Evolutionary conservation across 2,888 invertebrate species (phyloP).

Genomic region (Heteromyza rotundicornis): DNA sequence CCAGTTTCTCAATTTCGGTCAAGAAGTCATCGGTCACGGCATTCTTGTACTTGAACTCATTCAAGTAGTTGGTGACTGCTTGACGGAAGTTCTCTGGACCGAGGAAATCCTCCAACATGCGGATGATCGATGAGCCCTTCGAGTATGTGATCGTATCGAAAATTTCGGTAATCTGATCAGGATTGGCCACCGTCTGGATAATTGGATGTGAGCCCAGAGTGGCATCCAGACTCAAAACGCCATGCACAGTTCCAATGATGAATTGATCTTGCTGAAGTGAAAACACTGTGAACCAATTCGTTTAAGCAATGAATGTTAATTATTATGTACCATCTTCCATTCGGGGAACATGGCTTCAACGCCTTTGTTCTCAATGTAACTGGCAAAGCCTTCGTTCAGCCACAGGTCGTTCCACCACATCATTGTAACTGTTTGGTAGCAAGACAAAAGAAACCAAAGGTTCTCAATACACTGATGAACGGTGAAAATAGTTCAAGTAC

Average conservation of each 20-base stretch:
- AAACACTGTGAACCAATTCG: background rate
- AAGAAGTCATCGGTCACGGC: constrained; percentile 83
- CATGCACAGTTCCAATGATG: constrained; percentile 73
- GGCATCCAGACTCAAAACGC: constrained; percentile 77
- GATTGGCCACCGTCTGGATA: constrained; percentile 81
- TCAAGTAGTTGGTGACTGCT: constrained; percentile 79
- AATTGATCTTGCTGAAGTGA: constrained; percentile 76
- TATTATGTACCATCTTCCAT: constrained; percentile 77
- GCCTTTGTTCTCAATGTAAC: constrained; percentile 87
- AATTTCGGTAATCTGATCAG: constrained; percentile 89
- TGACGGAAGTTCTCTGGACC: constrained; percentile 71
- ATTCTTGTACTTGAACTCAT: constrained; percentile 74
- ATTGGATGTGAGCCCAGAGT: constrained; percentile 89
- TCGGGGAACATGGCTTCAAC: constrained; percentile 73
- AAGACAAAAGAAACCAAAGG: background rate
- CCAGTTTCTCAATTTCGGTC: constrained; percentile 65
- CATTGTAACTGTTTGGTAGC: constrained; percentile 76
- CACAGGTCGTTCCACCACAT: constrained; percentile 93
- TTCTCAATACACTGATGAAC: background rate
- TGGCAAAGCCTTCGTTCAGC: constrained; percentile 94
- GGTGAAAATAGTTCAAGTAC: constrained; percentile 6
- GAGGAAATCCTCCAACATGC: constrained; percentile 88
- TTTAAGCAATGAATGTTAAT: background rate
- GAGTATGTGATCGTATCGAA: constrained; percentile 91
- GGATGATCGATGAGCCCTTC: constrained; percentile 86